Percentiles rank a stretch among this genome's conserved stretches.
Conservation (phyloP, 1,140 invertebrate genomes). For the Gonioctena quinquepunctata region DNA sequence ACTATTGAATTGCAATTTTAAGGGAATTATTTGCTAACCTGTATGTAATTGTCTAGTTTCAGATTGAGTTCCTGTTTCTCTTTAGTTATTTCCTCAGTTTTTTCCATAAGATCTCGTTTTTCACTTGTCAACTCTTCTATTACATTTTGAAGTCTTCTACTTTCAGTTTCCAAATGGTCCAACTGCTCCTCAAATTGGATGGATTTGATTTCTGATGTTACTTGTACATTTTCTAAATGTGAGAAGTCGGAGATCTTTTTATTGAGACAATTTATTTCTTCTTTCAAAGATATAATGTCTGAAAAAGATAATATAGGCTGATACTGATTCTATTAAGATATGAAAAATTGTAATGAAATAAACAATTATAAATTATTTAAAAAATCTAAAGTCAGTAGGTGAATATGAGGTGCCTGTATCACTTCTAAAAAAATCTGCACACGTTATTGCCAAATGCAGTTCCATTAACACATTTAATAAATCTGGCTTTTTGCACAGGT, state of each 20-base stretch:
- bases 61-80: conserved; percentile 62
- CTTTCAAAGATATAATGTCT: conserved; percentile 37
- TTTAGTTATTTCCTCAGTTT: conserved; percentile 61
- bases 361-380: no score
- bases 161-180: conserved; percentile 59
- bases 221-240: conserved; percentile 65
- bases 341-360: no score
- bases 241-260: conserved; percentile 54
- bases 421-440: no score
- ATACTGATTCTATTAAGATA: no score
- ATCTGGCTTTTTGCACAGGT: no score
- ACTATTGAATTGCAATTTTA: no score
- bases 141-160: conserved; percentile 46
- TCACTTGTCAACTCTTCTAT: conserved; percentile 57
- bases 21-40: conserved; percentile 39
- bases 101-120: conserved; percentile 60
- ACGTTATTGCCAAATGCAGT: no score
- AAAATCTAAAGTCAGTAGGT: no score
- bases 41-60: conserved; percentile 66
- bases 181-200: conserved; percentile 73
- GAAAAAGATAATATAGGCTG: conserved; percentile 19
- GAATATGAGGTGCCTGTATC: no score
- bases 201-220: conserved; percentile 71
- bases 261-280: conserved; percentile 39
- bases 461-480: no score